phyloP scores from a whole-genome alignment of 2,888 invertebrate genomes.

The Brenthis hecate region DNA sequence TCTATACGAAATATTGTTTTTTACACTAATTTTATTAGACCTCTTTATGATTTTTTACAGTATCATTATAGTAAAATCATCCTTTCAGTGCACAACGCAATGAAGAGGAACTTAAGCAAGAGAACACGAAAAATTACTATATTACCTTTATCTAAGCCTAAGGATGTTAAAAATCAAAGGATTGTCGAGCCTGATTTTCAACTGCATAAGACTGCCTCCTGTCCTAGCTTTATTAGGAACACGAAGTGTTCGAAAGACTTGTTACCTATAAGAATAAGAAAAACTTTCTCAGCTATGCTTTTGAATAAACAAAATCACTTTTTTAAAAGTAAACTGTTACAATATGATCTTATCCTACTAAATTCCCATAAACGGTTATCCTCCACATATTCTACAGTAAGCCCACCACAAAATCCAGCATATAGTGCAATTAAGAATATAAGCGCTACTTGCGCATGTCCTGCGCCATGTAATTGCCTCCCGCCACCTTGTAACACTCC shows the following conservation, averaged over 20 bases:
- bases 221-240: slow-evolving; percentile 45
- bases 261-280: not conserved
- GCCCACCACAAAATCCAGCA: too few relatives aligned
- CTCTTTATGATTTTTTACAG: not conserved
- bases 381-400: slow-evolving; percentile 2
- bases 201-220: slow-evolving; percentile 49
- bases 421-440: not conserved
- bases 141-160: slow-evolving; percentile 41
- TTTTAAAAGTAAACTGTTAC: slow-evolving; percentile 2
- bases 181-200: not conserved
- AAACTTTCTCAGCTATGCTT: slow-evolving; percentile 19
- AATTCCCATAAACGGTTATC: slow-evolving; percentile 11
- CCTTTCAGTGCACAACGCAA: slow-evolving; percentile 62
- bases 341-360: not conserved
- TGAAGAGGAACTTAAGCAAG: slow-evolving; percentile 53
- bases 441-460: slow-evolving; percentile 22
- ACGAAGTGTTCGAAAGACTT: not conserved
- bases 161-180: slow-evolving; percentile 36
- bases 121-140: slow-evolving; percentile 43
- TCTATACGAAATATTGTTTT: not conserved
- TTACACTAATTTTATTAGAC: not conserved
- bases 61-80: slow-evolving; percentile 55
- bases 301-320: not conserved
- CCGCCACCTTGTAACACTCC: slow-evolving; percentile 63
- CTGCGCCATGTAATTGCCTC: slow-evolving; percentile 43